Evolutionary conservation across 2,888 invertebrate genomes (phyloP).

Genomic region (Norana najaformis): DNA sequence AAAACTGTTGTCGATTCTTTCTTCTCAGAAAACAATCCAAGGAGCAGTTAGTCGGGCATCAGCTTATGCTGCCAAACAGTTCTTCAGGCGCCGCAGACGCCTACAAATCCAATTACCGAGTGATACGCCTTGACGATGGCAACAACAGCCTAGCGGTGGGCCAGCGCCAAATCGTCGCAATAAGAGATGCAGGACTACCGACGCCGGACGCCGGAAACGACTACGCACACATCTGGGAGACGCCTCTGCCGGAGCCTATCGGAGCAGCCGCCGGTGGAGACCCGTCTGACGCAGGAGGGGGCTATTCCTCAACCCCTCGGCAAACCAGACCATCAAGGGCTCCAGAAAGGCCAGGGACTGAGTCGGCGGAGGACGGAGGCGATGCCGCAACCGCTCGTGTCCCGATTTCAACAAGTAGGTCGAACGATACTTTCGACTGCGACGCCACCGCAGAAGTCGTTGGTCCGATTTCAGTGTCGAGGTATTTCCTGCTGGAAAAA

Average conservation of each 20-base stretch:
- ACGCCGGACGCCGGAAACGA: conserved; percentile 24
- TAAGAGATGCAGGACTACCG: background rate
- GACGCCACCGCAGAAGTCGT: background rate
- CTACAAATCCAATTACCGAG: conserved; percentile 24
- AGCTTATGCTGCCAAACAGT: background rate
- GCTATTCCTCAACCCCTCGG: background rate
- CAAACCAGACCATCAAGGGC: background rate
- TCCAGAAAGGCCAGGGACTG: background rate
- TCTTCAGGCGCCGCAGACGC: background rate
- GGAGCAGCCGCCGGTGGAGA: background rate
- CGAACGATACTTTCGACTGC: background rate
- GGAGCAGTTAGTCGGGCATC: background rate
- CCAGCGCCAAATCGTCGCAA: background rate
- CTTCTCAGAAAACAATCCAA: conserved; percentile 8
- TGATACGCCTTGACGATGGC: conserved; percentile 15
- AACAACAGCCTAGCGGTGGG: background rate
- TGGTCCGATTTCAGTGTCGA: conserved; percentile 20
- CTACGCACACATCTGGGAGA: conserved; percentile 23
- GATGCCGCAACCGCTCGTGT: background rate
- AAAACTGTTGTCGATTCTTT: conserved; percentile 6
- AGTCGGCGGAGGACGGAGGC: background rate
- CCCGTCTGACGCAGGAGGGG: background rate
- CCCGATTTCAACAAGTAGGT: background rate
- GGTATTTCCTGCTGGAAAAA: conserved; percentile 10
- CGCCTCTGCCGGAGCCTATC: conserved; percentile 17